phyloP scores from a whole-genome alignment of 2,888 invertebrate genomes.

The Eutolmus rufibarbis region DNA sequence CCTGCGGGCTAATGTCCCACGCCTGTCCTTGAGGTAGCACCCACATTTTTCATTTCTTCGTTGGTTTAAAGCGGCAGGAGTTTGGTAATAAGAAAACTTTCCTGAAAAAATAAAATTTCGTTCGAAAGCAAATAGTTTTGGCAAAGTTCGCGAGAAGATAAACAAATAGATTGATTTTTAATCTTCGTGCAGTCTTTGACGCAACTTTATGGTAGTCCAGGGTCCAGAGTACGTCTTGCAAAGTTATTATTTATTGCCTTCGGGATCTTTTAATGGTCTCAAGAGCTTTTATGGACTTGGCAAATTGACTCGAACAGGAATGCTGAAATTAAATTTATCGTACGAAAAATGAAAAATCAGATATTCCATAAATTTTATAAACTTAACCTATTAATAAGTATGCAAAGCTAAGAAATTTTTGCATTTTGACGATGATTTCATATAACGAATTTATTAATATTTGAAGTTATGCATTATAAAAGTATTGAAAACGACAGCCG shows the following conservation, averaged over 20 bases:
- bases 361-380: not conserved
- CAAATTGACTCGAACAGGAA: not conserved
- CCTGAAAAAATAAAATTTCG: not conserved
- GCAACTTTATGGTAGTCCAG: not conserved
- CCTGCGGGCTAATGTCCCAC: not conserved
- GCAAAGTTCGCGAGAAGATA: not conserved
- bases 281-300: not conserved
- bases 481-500: not conserved
- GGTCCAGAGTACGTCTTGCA: not conserved
- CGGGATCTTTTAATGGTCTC: not conserved
- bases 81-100: conserved; percentile 19
- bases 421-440: not conserved
- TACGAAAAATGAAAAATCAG: not conserved
- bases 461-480: not conserved
- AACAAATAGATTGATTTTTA: conserved; percentile 5
- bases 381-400: not conserved
- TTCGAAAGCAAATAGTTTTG: not conserved
- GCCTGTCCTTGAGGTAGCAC: not conserved
- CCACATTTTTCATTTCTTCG: not conserved
- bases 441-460: not conserved
- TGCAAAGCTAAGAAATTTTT: not conserved
- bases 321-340: not conserved
- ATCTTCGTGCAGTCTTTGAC: not conserved
- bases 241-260: not conserved
- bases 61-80: not conserved